Percentiles rank a stretch among this genome's conserved stretches.
phyloP scores from a whole-genome alignment of 2,797 vertebrate species.

The Pteronotus mesoamericanus region DNA sequence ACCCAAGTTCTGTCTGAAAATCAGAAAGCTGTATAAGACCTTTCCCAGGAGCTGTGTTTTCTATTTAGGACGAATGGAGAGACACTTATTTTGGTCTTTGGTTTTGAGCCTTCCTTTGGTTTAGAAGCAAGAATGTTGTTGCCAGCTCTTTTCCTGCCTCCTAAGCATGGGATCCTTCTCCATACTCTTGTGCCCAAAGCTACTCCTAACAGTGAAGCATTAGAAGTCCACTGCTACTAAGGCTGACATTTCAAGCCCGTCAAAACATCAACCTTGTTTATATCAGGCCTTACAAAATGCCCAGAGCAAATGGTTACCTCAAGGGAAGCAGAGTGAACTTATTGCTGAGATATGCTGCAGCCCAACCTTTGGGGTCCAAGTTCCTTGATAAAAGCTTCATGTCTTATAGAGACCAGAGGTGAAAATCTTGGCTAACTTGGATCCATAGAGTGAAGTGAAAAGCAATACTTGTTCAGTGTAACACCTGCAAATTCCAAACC shows the following conservation, averaged over 20 bases:
- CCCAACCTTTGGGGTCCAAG: background rate
- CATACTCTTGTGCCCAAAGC: background rate
- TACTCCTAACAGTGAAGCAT: background rate
- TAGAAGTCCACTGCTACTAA: background rate
- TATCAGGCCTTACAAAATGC: background rate
- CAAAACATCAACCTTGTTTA: slow-evolving; percentile 41
- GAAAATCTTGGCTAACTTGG: background rate
- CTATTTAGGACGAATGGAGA: slow-evolving; percentile 69
- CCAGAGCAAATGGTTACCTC: background rate
- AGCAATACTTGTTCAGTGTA: background rate
- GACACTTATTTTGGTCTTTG: slow-evolving; percentile 36
- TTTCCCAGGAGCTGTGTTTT: slow-evolving; percentile 62
- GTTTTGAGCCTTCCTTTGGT: slow-evolving; percentile 10
- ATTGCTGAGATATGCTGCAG: background rate
- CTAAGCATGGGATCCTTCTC: background rate
- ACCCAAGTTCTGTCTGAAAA: background rate
- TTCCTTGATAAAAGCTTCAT: background rate
- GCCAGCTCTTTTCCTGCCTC: background rate
- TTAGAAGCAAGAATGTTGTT: background rate
- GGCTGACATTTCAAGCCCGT: background rate
- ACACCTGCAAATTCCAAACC: background rate
- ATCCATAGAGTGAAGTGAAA: background rate
- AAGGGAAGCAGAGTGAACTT: background rate
- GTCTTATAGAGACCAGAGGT: background rate
- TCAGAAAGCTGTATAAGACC: slow-evolving; percentile 45